Conservation (phyloP, 2,888 invertebrate genomes). For the Molanna angustata region DNA sequence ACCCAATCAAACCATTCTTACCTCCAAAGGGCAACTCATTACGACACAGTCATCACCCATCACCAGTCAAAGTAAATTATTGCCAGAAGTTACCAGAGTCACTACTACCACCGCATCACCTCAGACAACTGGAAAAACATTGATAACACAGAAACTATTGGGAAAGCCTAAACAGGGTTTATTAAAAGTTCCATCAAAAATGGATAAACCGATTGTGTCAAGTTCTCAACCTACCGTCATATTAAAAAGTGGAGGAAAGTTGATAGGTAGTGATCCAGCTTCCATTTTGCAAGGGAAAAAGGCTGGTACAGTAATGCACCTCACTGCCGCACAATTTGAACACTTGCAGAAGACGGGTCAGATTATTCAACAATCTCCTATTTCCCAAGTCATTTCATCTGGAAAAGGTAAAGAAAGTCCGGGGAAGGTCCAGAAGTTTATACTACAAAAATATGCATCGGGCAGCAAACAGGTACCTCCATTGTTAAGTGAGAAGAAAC, state of each 20-base stretch:
- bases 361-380: constrained; percentile 44
- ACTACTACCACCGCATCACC: constrained; percentile 6
- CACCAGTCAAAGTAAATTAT: constrained; percentile 35
- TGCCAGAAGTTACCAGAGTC: constrained; percentile 9
- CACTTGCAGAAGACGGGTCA: constrained; percentile 52
- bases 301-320: constrained; percentile 44
- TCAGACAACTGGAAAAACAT: neutral
- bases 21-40: constrained; percentile 43
- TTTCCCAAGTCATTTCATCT: constrained; percentile 37
- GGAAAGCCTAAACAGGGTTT: constrained; percentile 42
- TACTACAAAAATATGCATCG: constrained; percentile 22
- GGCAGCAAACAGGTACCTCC: constrained; percentile 14
- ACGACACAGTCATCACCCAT: constrained; percentile 41
- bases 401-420: constrained; percentile 36
- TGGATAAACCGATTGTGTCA: neutral
- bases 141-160: constrained; percentile 4
- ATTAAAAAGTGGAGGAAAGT: constrained; percentile 40
- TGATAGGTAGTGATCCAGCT: constrained; percentile 41
- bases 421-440: constrained; percentile 23
- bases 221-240: constrained; percentile 3
- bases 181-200: constrained; percentile 39
- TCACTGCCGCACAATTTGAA: constrained; percentile 53
- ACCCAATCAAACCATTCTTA: constrained; percentile 41
- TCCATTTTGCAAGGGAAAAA: constrained; percentile 42
- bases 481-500: constrained; percentile 5